Percentiles rank a stretch among this genome's conserved stretches.
Conservation (phyloP, 1,140 invertebrate species). For the Lutraria rhynchaena region DNA sequence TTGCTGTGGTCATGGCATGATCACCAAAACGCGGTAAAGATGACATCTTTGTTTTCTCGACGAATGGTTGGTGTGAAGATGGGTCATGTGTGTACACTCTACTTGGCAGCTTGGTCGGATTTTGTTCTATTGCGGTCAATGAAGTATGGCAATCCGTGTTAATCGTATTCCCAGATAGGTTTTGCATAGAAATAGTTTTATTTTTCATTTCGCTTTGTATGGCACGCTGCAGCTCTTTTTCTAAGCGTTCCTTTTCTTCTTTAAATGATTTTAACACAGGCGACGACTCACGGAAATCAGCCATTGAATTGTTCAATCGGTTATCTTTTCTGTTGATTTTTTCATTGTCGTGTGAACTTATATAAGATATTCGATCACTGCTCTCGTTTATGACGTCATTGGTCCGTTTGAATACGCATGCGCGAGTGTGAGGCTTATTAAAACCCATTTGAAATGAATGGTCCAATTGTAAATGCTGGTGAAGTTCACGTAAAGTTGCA, state of each 20-base stretch:
- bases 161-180: not conserved
- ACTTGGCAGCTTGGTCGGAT: not conserved
- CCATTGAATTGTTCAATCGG: not conserved
- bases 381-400: not conserved
- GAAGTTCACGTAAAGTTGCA: slow-evolving; percentile 67
- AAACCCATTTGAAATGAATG: slow-evolving; percentile 70
- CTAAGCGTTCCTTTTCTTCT: slow-evolving; percentile 68
- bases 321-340: not conserved
- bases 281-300: slow-evolving; percentile 42
- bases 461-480: slow-evolving; percentile 71
- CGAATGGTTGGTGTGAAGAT: not conserved
- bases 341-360: not conserved
- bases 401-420: slow-evolving; percentile 24
- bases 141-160: slow-evolving; percentile 10
- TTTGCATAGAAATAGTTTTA: slow-evolving; percentile 52
- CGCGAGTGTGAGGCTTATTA: slow-evolving; percentile 54
- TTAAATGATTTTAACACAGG: slow-evolving; percentile 67
- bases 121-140: slow-evolving; percentile 1
- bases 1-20: slow-evolving; percentile 26
- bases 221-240: slow-evolving; percentile 65
- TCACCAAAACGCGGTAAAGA: not conserved
- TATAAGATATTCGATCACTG: no score
- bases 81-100: not conserved
- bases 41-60: not conserved
- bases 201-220: slow-evolving; percentile 71